phyloP scores from a whole-genome alignment of 2,888 invertebrate genomes.

The Beris morrisii region DNA sequence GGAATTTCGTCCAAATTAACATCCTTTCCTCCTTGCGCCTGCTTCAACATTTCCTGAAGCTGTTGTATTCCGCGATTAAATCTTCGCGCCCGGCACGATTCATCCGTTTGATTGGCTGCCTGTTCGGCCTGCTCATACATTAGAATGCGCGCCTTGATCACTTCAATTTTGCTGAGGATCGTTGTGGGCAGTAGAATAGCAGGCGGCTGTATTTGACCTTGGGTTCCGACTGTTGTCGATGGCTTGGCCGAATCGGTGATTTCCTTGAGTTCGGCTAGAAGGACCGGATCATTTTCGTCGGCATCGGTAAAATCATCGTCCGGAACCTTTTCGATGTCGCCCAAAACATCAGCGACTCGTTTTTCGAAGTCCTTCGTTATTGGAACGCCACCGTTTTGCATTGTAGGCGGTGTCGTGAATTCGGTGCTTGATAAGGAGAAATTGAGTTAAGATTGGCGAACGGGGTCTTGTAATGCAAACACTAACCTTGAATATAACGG shows the following conservation, averaged over 20 bases:
- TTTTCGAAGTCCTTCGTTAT: slow-evolving; percentile 6
- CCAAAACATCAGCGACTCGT: slow-evolving; percentile 70
- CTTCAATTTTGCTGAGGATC: slow-evolving; percentile 47
- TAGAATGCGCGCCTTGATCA: slow-evolving; percentile 72
- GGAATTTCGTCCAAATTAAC: slow-evolving; percentile 83
- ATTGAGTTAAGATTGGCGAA: too few relatives aligned
- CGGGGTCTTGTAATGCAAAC: too few relatives aligned
- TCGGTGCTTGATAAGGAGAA: too few relatives aligned
- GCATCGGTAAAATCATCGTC: slow-evolving; percentile 68
- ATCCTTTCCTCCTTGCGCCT: slow-evolving; percentile 70
- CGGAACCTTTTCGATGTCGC: slow-evolving; percentile 66
- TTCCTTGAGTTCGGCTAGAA: slow-evolving; percentile 75
- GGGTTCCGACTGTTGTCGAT: slow-evolving; percentile 40
- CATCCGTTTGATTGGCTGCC: slow-evolving; percentile 73
- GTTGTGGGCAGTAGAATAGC: slow-evolving; percentile 47
- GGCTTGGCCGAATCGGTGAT: slow-evolving; percentile 59
- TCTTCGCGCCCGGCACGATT: slow-evolving; percentile 73
- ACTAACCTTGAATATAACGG: too few relatives aligned
- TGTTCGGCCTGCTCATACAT: slow-evolving; percentile 79
- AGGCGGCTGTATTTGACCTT: not conserved
- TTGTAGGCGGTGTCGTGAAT: slow-evolving; percentile 45
- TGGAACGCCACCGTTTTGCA: slow-evolving; percentile 20
- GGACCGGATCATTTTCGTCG: slow-evolving; percentile 81
- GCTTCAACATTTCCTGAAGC: slow-evolving; percentile 71
- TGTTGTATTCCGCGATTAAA: slow-evolving; percentile 79